phyloP scores from a whole-genome alignment of 1,140 invertebrate species.

The Saxidomus purpurata region DNA sequence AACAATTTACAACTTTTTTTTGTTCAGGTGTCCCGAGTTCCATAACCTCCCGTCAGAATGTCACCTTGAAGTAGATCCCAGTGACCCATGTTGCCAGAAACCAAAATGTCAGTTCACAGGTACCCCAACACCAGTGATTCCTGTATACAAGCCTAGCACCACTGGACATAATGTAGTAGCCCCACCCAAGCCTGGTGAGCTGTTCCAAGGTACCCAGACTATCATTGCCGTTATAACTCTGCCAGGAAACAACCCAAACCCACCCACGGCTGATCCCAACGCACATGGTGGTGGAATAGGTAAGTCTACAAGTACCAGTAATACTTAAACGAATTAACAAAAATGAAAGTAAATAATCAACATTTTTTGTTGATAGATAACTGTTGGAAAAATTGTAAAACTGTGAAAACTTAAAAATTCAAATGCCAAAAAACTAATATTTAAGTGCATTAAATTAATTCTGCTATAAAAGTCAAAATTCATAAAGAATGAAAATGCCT shows the following conservation, averaged over 20 bases:
- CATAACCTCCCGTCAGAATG: constrained; percentile 70
- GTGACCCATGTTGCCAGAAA: constrained; percentile 75
- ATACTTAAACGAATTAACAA: no score
- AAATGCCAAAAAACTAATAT: no score
- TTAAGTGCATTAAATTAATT: no score
- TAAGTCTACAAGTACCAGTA: no score
- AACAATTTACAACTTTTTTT: neutral
- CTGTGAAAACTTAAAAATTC: no score
- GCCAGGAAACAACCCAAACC: constrained; percentile 48
- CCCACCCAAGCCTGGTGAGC: constrained; percentile 62
- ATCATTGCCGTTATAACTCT: constrained; percentile 28
- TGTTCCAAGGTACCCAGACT: constrained; percentile 54
- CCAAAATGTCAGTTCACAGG: constrained; percentile 71
- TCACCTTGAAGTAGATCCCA: constrained; percentile 69
- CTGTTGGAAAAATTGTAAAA: no score
- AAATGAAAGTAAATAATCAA: no score
- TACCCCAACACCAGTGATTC: constrained; percentile 66
- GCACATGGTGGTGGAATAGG: constrained; percentile 63
- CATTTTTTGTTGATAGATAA: no score
- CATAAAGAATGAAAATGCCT: no score
- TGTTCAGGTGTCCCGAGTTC: constrained; percentile 71
- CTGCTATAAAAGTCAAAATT: no score
- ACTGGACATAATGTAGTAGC: constrained; percentile 64
- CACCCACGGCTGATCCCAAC: constrained; percentile 54
- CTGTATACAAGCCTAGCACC: constrained; percentile 60